Percentiles rank a stretch among this genome's conserved stretches.
Conservation (phyloP, 1,140 invertebrate species). For the Araneus ventricosus region DNA sequence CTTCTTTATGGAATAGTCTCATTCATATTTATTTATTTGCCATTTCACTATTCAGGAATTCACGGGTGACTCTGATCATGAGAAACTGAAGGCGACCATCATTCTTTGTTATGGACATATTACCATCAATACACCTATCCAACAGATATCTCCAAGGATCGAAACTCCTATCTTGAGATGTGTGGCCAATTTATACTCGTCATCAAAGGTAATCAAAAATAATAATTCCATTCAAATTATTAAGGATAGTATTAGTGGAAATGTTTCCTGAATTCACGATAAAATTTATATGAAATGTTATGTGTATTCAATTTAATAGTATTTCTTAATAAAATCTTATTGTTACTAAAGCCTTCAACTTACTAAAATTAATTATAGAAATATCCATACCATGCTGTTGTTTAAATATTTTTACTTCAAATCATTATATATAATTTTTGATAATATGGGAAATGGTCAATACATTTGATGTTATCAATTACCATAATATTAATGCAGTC, state of each 20-base stretch:
- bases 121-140: constrained; percentile 81
- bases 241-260: constrained; percentile 18
- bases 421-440: no score
- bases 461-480: no score
- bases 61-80: constrained; percentile 82
- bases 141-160: constrained; percentile 82
- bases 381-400: no score
- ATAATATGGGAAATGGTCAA: no score
- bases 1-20: neutral
- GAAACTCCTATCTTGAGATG: constrained; percentile 81
- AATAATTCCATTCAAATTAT: neutral
- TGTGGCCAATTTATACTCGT: constrained; percentile 81
- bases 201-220: constrained; percentile 81
- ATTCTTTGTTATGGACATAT: constrained; percentile 84
- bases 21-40: neutral
- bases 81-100: constrained; percentile 83
- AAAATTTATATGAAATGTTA: neutral
- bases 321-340: neutral
- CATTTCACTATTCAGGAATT: constrained; percentile 77
- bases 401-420: no score
- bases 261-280: neutral
- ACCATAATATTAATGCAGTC: no score
- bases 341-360: no score
- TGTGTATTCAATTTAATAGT: neutral
- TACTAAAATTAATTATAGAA: neutral